Conservation (phyloP, 37 sponge, comb jelly and placozoan species). For the Haliclona indistincta region DNA sequence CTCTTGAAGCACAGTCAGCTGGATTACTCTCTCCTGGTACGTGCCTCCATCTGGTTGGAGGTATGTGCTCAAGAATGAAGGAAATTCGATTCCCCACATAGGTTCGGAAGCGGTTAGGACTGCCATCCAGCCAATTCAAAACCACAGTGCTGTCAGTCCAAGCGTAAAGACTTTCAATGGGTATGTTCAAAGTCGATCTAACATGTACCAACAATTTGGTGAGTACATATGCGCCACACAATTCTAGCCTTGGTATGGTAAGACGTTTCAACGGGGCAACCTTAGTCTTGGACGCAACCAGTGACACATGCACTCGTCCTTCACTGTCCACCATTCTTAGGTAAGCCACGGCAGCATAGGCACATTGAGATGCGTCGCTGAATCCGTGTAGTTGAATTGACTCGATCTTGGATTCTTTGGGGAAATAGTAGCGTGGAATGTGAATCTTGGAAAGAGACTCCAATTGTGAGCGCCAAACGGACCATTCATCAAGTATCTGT, state of each 20-base stretch:
- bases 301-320: background rate
- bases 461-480: background rate
- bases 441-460: background rate
- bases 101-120: constrained; percentile 10
- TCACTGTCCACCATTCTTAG: constrained; percentile 23
- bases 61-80: too few relatives aligned
- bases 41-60: constrained; percentile 21
- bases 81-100: constrained; percentile 24
- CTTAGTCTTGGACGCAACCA: constrained; percentile 14
- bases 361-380: constrained; percentile 15
- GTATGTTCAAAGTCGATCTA: background rate
- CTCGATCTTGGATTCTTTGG: background rate
- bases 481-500: constrained; percentile 1
- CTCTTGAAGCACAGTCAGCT: constrained; percentile 24
- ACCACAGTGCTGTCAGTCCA: constrained; percentile 21
- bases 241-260: too few relatives aligned
- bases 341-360: constrained; percentile 40
- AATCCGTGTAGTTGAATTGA: constrained; percentile 22
- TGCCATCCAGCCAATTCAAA: constrained; percentile 27
- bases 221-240: constrained; percentile 14
- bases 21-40: constrained; percentile 11
- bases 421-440: constrained; percentile 11
- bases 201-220: background rate
- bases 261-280: constrained; percentile 27
- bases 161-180: background rate